phyloP scores from a whole-genome alignment of 2,113 vertebrate genomes.

The Callorhinus ursinus region DNA sequence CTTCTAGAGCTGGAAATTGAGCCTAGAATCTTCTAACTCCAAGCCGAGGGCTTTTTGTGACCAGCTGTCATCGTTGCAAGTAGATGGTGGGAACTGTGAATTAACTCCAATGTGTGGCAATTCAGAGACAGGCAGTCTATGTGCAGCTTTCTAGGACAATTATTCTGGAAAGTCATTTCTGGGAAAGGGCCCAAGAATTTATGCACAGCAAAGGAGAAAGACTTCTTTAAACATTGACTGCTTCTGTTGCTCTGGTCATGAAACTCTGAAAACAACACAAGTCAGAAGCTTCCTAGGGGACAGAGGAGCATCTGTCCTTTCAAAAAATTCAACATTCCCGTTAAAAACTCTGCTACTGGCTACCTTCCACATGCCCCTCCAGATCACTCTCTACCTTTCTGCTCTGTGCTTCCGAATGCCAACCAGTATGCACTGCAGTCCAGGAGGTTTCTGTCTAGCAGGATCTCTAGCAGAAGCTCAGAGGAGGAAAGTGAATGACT shows the following conservation, averaged over 20 bases:
- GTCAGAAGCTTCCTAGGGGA: constrained; percentile 43
- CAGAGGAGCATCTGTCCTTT: constrained; percentile 62
- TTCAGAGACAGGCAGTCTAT: constrained; percentile 58
- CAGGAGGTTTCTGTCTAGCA: not conserved
- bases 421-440: accelerated
- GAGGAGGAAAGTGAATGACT: not conserved
- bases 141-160: constrained; percentile 74
- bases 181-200: constrained; percentile 76
- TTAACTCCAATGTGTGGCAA: not conserved
- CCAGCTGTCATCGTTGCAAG: not conserved
- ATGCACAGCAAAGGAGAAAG: constrained; percentile 59
- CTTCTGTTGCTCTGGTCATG: constrained; percentile 36
- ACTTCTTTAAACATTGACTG: constrained; percentile 65
- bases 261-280: constrained; percentile 47
- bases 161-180: constrained; percentile 79
- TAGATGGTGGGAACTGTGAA: constrained; percentile 3
- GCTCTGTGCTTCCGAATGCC: not conserved
- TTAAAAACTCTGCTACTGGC: not conserved
- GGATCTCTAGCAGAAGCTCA: not conserved
- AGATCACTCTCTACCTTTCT: not conserved
- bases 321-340: constrained; percentile 47
- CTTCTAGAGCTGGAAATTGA: constrained; percentile 32
- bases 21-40: constrained; percentile 6
- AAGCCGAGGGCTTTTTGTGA: constrained; percentile 4
- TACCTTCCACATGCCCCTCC: not conserved